Base-by-base conservation (phyloP, 2,797 vertebrate genomes). In the Falco berigora region DNA sequence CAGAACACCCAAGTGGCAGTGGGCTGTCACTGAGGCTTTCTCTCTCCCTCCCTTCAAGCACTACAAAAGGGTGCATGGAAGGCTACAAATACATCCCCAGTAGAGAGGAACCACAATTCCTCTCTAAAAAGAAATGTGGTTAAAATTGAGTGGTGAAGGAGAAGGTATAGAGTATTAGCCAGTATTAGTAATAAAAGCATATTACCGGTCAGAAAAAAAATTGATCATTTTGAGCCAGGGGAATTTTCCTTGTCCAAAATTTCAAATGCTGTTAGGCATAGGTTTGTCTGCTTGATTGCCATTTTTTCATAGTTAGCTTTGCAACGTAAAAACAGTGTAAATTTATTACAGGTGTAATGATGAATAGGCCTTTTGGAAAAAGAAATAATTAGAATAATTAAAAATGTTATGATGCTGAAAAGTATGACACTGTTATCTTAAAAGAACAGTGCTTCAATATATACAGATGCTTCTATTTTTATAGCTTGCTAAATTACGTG, bases 401-500 rank as follows among this genome's bases (percentile, higher is more conserved):
- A 93, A 95, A 96, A 76, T 42, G 14, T 14, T 63, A 47, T 5
- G 17, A 92, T 72, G 50, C 40, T 89, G 63, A 61, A 44, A 81
- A 90, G 61, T 27, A 69, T 3, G 17, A 17, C 30, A 84, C 8
- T 59, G 30, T 77, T 88, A 81, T 71, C 71, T 76, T 55, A 82
- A 71, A 67, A 38, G 34, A 90, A 61, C 52, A 73, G 44, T 9
- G 25, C 52, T 85, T 82, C 75, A 61, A 46, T 30, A 59, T 30
- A 59, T 15, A 75, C 24, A 88, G n/a, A 87, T 50, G 42, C 9
- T 88, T 90, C 80, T 87, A 36, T 82, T 95, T 90, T 92, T 81
- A 86, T 49, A 90, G 77, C 83, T 91, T 88, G 61, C 44, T 89
- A 62, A 77, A 94, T 75, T 79, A 91, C 62, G 80, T n/a, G 49